Evolutionary conservation across 2,113 vertebrate genomes (phyloP), one percentile per base, ranked within the genome.

Genomic region (Struthio camelus): DNA sequence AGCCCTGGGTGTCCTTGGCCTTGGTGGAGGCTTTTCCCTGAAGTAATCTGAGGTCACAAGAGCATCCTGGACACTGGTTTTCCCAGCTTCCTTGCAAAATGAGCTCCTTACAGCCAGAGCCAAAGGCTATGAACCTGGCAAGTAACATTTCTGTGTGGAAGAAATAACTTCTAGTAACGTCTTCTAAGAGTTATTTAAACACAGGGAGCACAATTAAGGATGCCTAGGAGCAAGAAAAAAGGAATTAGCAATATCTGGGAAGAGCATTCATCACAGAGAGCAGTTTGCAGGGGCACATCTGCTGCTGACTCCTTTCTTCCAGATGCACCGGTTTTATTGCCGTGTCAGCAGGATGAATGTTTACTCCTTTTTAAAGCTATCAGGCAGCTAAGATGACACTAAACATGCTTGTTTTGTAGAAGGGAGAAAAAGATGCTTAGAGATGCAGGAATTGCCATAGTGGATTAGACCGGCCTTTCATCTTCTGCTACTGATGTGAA

Each of bases 251-350:
- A 89, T 23, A 75, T 91, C 89, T 83, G 79, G 79, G 91, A 80
- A 87, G 84, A 77, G 83, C 62, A 58, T 84, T 70, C 88, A 71
- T 92, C 94, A 78, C 14, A 0, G 78, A 12, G 4, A 87, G 82
- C 94, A 66, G 87, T 66, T 80, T 83, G 95, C 94, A 93, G 95
- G 88, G 89, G 62, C 87, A 23, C 96, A 95, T 82, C 94, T 94
- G 94, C 94, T 87, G 86, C 96, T 94, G 94, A 64, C 86, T 96
- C 93, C 75, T 94, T 84, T 94, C 71, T 61, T 87, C 78, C 96
- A 89, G 86, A 46, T 46, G 50, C 93, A 77, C 89, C 54, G 34
- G 81, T 93, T 94, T 97, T 89, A 53, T 91, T 82, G 95, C 91
- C 32, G 0, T 69, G 93, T 94, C 97, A 95, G 96, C 94, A 89